Evolutionary conservation across 1,140 invertebrate species (phyloP).

Genomic region (Thaumetopoea pityocampa): DNA sequence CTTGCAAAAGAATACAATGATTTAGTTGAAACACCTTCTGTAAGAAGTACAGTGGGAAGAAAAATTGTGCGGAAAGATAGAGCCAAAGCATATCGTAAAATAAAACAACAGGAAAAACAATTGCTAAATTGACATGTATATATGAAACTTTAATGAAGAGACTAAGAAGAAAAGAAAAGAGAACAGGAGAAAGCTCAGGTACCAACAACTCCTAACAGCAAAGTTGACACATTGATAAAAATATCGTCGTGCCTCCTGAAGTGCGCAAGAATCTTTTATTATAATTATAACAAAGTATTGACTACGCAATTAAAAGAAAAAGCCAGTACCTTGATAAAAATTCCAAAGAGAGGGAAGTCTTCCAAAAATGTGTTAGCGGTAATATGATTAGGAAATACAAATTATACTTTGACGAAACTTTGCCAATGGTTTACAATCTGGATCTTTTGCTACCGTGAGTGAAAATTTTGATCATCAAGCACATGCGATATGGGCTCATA

Average conservation of each 20-base stretch:
- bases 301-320: background rate
- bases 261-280: background rate
- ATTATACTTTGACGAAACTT: too few species aligned
- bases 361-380: background rate
- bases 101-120: too few species aligned
- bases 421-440: conserved; percentile 25
- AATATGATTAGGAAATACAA: background rate
- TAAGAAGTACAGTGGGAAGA: too few species aligned
- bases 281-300: background rate
- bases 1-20: too few species aligned
- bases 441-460: conserved; percentile 47
- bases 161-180: too few species aligned
- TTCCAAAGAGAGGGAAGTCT: background rate
- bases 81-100: too few species aligned
- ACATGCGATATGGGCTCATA: conserved; percentile 46
- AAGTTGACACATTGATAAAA: background rate
- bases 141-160: too few species aligned
- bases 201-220: background rate
- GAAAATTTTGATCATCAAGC: conserved; percentile 45
- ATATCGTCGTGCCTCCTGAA: background rate
- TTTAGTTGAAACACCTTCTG: too few species aligned
- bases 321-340: background rate
- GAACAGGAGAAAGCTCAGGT: background rate
- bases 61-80: too few species aligned
- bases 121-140: too few species aligned